These are phyloP conservation scores for Mesorhabditis belari DNA, from an alignment of 2,888 invertebrate species.

Conservation along the genomic window DNA sequence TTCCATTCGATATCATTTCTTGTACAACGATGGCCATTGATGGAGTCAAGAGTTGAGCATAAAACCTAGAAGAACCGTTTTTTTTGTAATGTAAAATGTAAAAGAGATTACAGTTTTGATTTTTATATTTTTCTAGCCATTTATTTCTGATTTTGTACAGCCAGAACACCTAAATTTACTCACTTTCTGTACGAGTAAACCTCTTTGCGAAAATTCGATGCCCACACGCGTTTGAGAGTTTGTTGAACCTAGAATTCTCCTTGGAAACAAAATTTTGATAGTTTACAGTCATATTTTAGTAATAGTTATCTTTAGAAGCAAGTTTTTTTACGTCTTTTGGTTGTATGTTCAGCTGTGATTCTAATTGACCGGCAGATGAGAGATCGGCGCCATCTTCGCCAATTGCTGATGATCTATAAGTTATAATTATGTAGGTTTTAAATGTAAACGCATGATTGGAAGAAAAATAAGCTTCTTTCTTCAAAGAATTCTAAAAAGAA, in stretches of 20 bases:
- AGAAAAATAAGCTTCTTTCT: no score
- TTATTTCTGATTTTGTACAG: neutral
- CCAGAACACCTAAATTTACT: slow-evolving; percentile 10
- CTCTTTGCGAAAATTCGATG: slow-evolving; percentile 70
- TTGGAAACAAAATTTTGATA: neutral
- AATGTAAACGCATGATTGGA: no score
- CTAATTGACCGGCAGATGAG: slow-evolving; percentile 78
- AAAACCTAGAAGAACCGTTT: slow-evolving; percentile 61
- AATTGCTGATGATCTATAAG: slow-evolving; percentile 60
- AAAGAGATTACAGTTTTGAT: neutral
- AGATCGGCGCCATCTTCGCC: slow-evolving; percentile 74
- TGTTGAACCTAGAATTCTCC: slow-evolving; percentile 34
- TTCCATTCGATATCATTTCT: slow-evolving; percentile 67
- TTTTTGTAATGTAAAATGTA: neutral
- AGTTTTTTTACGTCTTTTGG: slow-evolving; percentile 45
- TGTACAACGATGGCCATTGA: slow-evolving; percentile 77
- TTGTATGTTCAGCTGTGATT: slow-evolving; percentile 68
- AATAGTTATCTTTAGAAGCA: neutral
- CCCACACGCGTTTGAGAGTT: slow-evolving; percentile 72
- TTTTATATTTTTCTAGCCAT: neutral
- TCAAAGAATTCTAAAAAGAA: no score
- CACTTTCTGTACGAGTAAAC: slow-evolving; percentile 74
- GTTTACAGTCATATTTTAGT: neutral
- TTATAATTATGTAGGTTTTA: neutral
- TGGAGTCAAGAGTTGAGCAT: slow-evolving; percentile 66